phyloP scores from a whole-genome alignment of 1,140 invertebrate genomes.

The Ostrea denselamellosa region DNA sequence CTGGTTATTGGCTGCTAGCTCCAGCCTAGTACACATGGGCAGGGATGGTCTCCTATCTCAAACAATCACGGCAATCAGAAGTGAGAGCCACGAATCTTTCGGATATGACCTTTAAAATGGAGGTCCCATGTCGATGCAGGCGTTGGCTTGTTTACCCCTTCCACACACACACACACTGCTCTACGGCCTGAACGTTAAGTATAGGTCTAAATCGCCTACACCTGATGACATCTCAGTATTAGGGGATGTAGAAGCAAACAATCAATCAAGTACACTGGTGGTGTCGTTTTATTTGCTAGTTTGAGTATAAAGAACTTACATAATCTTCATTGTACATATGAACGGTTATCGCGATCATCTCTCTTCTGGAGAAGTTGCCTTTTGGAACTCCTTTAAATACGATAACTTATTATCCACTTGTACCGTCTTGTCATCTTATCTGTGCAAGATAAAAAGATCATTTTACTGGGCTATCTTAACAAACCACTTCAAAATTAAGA shows the following conservation, averaged over 20 bases:
- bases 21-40: no score
- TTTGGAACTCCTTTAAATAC: conserved; percentile 9
- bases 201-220: neutral
- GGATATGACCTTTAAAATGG: no score
- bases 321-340: neutral
- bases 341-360: neutral
- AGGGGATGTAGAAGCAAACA: neutral
- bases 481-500: neutral
- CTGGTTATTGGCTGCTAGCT: no score
- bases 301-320: neutral
- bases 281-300: neutral
- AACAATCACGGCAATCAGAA: no score
- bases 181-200: neutral
- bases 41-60: no score
- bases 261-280: neutral
- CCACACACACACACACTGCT: neutral
- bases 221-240: neutral
- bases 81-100: no score
- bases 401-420: conserved; percentile 26
- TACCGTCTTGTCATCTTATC: conserved; percentile 9
- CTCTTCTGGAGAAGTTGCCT: neutral
- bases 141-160: no score
- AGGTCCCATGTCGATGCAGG: no score
- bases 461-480: conserved; percentile 1
- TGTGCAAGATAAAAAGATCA: neutral